These are phyloP conservation scores for Dasypolia templi DNA, from an alignment of 2,888 invertebrate genomes.

Conservation along the genomic window DNA sequence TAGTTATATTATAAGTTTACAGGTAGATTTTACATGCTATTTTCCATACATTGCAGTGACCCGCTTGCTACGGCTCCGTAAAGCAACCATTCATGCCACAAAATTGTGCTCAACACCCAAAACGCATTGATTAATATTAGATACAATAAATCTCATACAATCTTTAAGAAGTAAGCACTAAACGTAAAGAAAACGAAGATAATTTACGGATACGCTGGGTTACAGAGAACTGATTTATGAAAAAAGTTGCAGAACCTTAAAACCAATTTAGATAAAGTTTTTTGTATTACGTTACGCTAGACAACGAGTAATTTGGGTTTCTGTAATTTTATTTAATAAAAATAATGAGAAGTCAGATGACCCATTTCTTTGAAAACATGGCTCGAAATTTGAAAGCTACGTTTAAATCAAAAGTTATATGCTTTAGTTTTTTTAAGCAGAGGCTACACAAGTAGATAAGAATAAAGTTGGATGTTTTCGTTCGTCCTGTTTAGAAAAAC, in stretches of 20 bases:
- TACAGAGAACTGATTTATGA: constrained; percentile 80
- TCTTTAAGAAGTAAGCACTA: constrained; percentile 40
- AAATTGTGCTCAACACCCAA: not conserved
- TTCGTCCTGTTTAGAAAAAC: constrained; percentile 55
- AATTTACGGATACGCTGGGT: constrained; percentile 76
- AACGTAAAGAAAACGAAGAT: constrained; percentile 72
- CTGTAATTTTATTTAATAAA: constrained; percentile 67
- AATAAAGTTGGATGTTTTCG: constrained; percentile 53
- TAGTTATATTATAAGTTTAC: not conserved
- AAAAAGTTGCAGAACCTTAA: constrained; percentile 81
- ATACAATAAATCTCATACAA: constrained; percentile 36
- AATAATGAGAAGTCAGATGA: constrained; percentile 53
- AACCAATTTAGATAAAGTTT: constrained; percentile 81
- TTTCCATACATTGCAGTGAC: not conserved
- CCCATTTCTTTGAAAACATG: constrained; percentile 37
- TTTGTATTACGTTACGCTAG: constrained; percentile 76
- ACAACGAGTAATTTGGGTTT: constrained; percentile 75
- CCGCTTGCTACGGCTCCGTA: not conserved
- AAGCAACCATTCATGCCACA: not conserved
- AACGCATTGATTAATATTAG: constrained; percentile 46
- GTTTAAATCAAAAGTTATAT: constrained; percentile 51
- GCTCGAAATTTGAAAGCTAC: constrained; percentile 31
- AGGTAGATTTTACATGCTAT: not conserved
- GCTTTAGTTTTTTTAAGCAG: constrained; percentile 42
- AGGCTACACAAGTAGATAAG: constrained; percentile 47